Base-by-base conservation (phyloP, 1,140 invertebrate species). In the Adelges cooleyi region DNA sequence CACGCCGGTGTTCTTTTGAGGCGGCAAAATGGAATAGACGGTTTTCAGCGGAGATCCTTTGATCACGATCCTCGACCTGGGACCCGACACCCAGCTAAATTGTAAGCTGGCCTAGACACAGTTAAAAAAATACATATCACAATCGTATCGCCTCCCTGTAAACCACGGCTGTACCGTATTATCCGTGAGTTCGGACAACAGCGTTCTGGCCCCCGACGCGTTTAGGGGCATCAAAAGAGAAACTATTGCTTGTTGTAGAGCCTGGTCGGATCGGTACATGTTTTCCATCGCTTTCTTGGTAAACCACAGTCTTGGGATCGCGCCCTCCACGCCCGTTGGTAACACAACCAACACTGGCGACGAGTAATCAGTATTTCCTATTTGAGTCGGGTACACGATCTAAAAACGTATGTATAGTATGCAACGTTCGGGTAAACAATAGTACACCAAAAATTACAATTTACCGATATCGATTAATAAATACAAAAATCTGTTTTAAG, bases 231-330 rank as follows among this genome's bases (percentile, higher is more conserved):
- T 62, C 8, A 62, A 62, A 13, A 62, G 22, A 29, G 56, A 62
- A 6, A 62, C 56, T 17, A 62, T 62, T 20, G 54, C 56, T 18
- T 40, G 56, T 13, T 29, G 18, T 22, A 65, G 22, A 5, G 29
- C 15, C 29, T 65, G 49, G n/a, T 51, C 62, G 3, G 49, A 52
- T 8, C 8, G 15, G 25, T 17, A 65, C 62, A 65, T 51, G 22
- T 51, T 65, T 51, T 50, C 17, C 48, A 65, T 51, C 2, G 46
- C 46, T 38, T 76, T 72, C 36, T 80, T 75, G 18, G 80, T 76
- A 33, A 77, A 77, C 81, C 81, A 83, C 5, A 83, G 73, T n/a
- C 81, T 71, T 10, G 81, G 81, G 48, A 83, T 79, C n/a, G 78
- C 77, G 10, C 79, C 80, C 70, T 82, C 81, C 2, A 76, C 77